A percentile compares a stretch with the other conserved stretches of the same genome.
Evolutionary conservation across 2,113 vertebrate genomes (phyloP).

Genomic region (Urocynchramus pylzowi): DNA sequence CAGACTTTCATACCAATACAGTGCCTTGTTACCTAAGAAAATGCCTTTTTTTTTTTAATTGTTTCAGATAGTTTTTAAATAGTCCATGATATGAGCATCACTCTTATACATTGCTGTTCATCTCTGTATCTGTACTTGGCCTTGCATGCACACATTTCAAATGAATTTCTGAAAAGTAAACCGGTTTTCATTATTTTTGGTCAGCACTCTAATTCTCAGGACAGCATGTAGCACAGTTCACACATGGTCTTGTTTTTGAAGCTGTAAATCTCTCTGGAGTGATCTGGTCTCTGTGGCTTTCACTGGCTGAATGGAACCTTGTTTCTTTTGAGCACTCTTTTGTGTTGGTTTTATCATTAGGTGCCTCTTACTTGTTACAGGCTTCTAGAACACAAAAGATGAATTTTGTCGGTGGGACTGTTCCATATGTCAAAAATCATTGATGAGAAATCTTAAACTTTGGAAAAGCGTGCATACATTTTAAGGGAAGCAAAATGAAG

Average conservation of each 20-base stretch:
- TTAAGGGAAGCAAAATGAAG: conserved; percentile 38
- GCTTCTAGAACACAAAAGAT: not conserved
- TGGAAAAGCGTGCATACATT: not conserved
- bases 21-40: not conserved
- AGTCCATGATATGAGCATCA: not conserved
- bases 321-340: not conserved
- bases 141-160: not conserved
- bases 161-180: not conserved
- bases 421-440: not conserved
- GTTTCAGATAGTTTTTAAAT: not conserved
- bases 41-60: not conserved
- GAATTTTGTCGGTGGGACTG: not conserved
- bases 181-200: not conserved
- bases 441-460: not conserved
- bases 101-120: rapidly evolving
- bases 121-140: not conserved
- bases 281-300: not conserved
- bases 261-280: conserved; percentile 1
- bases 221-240: not conserved
- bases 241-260: not conserved
- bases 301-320: not conserved
- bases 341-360: not conserved
- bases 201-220: not conserved
- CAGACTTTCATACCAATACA: not conserved
- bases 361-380: not conserved